Conservation (phyloP, 2,797 vertebrate genomes). For the Brachyalestes nurse region DNA sequence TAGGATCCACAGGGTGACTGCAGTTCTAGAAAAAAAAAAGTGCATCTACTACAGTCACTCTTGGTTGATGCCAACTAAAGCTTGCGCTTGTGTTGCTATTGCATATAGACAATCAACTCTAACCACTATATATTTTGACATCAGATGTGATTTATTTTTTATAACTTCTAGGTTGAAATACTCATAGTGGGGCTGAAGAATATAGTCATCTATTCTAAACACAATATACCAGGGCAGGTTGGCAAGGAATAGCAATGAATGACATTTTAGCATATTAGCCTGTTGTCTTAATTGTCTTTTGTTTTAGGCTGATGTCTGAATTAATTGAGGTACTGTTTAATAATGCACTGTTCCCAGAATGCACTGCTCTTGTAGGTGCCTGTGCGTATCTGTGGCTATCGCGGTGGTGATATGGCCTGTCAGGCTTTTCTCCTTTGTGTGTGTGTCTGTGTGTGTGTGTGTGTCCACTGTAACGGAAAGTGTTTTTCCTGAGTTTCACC, state of each 20-base stretch:
- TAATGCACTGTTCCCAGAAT: constrained; percentile 68
- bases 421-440: neutral
- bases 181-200: neutral
- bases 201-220: neutral
- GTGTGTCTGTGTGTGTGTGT: neutral
- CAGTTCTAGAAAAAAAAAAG: neutral
- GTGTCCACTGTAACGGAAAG: constrained; percentile 33
- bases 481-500: constrained; percentile 3
- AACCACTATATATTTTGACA: neutral
- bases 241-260: neutral
- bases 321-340: constrained; percentile 62
- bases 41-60: neutral
- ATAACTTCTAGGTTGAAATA: neutral
- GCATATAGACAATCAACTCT: constrained; percentile 26
- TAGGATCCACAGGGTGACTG: neutral
- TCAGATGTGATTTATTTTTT: neutral
- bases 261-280: neutral
- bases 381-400: neutral
- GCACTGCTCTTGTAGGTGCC: constrained; percentile 37
- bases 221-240: neutral
- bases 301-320: neutral
- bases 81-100: neutral
- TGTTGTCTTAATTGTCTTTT: neutral
- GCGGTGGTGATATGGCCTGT: neutral
- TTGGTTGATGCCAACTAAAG: neutral